phyloP scores from a whole-genome alignment of 2,888 invertebrate genomes.

The Amphipyra berbera region DNA sequence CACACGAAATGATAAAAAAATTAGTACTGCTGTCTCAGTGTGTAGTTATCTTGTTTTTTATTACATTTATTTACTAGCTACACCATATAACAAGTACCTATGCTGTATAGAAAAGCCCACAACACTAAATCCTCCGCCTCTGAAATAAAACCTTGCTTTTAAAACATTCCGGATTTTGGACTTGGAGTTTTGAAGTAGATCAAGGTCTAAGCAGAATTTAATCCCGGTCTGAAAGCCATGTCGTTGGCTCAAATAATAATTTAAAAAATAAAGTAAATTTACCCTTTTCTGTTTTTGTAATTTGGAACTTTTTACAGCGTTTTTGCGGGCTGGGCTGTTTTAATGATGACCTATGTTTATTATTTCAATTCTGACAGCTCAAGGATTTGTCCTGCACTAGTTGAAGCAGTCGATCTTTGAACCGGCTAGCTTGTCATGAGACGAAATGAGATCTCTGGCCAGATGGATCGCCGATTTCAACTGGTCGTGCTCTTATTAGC shows the following conservation, averaged over 20 bases:
- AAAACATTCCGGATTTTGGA: not conserved
- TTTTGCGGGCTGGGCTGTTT: not conserved
- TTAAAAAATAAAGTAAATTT: not conserved
- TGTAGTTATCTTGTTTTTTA: no score
- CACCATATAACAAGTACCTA: no score
- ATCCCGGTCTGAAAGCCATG: not conserved
- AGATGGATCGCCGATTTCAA: no score
- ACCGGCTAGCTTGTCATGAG: no score
- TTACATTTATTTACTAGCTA: no score
- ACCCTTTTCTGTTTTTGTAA: not conserved
- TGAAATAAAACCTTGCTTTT: not conserved
- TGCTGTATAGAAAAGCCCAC: not conserved
- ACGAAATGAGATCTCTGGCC: no score
- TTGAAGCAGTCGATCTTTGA: no score
- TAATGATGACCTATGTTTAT: not conserved
- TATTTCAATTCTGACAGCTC: no score
- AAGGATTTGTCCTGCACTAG: no score
- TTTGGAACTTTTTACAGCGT: not conserved
- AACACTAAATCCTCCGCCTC: not conserved
- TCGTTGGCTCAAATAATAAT: not conserved
- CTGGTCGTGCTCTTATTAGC: no score
- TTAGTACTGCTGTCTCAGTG: no score
- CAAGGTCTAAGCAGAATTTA: not conserved
- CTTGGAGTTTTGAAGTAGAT: constrained; percentile 10
- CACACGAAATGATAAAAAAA: no score